These are phyloP conservation scores for Linnaemya vulpina DNA, from an alignment of 2,888 invertebrate species.

Conservation along the genomic window DNA sequence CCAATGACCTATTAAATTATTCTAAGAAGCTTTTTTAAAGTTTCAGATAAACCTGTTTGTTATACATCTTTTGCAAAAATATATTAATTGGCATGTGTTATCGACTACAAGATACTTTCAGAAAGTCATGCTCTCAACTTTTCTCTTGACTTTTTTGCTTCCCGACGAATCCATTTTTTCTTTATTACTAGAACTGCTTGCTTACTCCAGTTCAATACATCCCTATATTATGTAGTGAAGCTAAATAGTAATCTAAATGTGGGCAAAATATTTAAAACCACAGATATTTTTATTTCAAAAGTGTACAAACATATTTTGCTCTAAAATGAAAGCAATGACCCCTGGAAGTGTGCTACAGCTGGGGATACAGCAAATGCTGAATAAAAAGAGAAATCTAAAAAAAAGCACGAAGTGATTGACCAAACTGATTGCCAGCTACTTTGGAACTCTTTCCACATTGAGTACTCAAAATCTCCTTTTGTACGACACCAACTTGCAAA, in stretches of 20 bases:
- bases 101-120: not conserved
- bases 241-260: conserved; percentile 60
- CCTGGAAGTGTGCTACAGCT: conserved; percentile 58
- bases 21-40: too few relatives aligned
- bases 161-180: not conserved
- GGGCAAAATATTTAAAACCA: conserved; percentile 55
- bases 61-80: too few relatives aligned
- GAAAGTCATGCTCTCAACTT: not conserved
- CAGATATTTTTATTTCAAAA: conserved; percentile 22
- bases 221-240: not conserved
- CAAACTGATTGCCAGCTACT: not conserved
- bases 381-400: not conserved
- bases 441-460: not conserved
- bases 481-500: not conserved
- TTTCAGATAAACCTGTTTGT: too few relatives aligned
- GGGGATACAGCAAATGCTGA: conserved; percentile 30
- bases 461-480: too few relatives aligned
- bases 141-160: not conserved
- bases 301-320: not conserved
- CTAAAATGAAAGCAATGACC: conserved; percentile 56
- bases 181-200: too few relatives aligned
- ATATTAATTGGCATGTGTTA: too few relatives aligned
- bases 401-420: conserved; percentile 22
- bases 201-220: not conserved
- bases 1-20: too few relatives aligned